These are phyloP conservation scores for Sinhomidia bicolor DNA, from an alignment of 2,888 invertebrate species.

Conservation along the genomic window DNA sequence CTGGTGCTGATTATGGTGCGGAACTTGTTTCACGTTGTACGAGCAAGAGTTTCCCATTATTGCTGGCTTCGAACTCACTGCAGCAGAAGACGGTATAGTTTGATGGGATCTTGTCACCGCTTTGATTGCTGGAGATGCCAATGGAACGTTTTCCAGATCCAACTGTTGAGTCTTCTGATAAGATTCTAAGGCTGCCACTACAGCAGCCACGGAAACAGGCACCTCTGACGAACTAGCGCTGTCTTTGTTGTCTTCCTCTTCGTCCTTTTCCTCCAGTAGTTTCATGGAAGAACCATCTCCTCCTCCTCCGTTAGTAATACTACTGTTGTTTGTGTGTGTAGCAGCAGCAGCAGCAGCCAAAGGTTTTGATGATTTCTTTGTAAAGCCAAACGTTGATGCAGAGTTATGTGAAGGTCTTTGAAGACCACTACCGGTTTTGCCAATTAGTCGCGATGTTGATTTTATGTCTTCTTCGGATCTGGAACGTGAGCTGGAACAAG, in stretches of 20 bases:
- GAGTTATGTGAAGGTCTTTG: neutral
- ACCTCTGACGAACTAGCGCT: neutral
- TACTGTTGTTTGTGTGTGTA: neutral
- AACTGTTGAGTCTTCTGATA: constrained; percentile 48
- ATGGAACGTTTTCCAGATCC: neutral
- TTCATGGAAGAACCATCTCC: constrained; percentile 11
- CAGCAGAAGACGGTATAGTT: neutral
- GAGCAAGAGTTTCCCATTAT: constrained; percentile 79
- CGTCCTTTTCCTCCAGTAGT: constrained; percentile 27
- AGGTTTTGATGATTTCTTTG: neutral
- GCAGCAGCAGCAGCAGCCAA: too few species aligned
- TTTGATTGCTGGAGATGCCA: neutral
- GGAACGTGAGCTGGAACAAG: too few species aligned
- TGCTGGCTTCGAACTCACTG: neutral
- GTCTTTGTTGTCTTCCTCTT: constrained; percentile 36
- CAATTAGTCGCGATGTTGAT: neutral
- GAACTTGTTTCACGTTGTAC: constrained; percentile 76
- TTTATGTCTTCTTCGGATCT: constrained; percentile 62
- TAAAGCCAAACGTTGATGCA: neutral
- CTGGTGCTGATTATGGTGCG: constrained; percentile 14
- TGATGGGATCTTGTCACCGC: neutral
- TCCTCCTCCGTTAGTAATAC: neutral
- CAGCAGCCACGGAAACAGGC: constrained; percentile 74
- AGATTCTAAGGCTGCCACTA: constrained; percentile 71
- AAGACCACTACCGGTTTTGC: neutral